phyloP scores from a whole-genome alignment of 2,888 invertebrate species.

The Melangyna quadrimaculata region DNA sequence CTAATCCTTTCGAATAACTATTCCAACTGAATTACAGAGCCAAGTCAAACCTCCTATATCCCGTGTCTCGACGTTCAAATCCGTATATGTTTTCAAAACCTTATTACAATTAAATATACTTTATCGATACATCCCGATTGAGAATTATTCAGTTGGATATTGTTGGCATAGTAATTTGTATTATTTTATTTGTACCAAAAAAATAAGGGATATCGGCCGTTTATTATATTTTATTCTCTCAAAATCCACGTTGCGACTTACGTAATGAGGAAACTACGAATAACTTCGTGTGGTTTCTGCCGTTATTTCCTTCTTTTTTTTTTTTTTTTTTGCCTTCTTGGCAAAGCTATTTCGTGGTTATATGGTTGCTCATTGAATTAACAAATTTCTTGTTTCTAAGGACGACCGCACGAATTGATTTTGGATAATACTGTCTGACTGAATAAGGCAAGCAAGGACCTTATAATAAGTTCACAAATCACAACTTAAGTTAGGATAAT shows the following conservation, averaged over 20 bases:
- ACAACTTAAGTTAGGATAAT: conserved; percentile 24
- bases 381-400: conserved; percentile 79
- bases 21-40: conserved; percentile 32
- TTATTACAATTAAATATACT: conserved; percentile 32
- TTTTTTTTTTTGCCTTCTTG: conserved; percentile 41
- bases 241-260: conserved; percentile 47
- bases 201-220: too few species aligned
- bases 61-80: background rate
- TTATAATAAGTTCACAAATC: conserved; percentile 49
- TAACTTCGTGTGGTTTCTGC: conserved; percentile 13
- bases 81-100: background rate
- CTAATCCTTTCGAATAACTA: conserved; percentile 55
- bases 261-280: conserved; percentile 44
- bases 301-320: background rate
- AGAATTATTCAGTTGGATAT: conserved; percentile 40
- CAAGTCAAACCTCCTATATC: background rate
- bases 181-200: conserved; percentile 35
- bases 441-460: conserved; percentile 55
- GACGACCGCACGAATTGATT: conserved; percentile 78
- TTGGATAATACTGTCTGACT: conserved; percentile 66
- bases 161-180: conserved; percentile 69
- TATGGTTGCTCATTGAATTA: conserved; percentile 78
- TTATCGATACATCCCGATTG: conserved; percentile 63
- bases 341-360: conserved; percentile 29
- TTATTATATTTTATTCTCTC: conserved; percentile 1